Base-by-base conservation (phyloP, 2,113 vertebrate species). In the Siphamia tubifer region DNA sequence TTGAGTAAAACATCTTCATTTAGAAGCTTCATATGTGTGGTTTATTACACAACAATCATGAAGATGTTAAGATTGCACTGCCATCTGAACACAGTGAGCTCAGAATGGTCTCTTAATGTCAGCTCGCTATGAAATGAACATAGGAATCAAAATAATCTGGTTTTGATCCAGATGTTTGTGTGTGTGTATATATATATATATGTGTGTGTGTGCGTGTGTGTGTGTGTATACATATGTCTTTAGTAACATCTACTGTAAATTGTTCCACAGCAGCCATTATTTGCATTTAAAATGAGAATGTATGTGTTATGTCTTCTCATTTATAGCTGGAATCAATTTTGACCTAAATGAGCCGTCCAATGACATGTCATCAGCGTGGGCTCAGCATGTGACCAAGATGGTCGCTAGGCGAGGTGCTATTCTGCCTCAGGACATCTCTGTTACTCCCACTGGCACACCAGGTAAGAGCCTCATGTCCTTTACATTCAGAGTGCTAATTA, bases 351-450 rank as follows among this genome's bases (percentile, higher is more conserved):
- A 99, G 69, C 95, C 96, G 0, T 98, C 98, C 0, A 94, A 93
- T 0, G 97, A 99, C 1, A 87, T 98, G 79, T 98, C 96, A 8
- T 99, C 98, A 0, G 95, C 97, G 0, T 99, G 98, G 98, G 96
- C 96, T 0, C 96, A 96, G 79, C 96, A 99, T 2, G 95, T 99
- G 84, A 98, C 96, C 48, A 99, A 98, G 88, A 99, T 99, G 95
- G 98, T 99, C 78, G 96, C 97, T 77, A 92, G 98, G 66, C 92
- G 98, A 83, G 98, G 96, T 1, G 97, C 98, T 17, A 99, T 99
- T 82, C 89, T 99, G 63, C 97, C 98, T 11, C 96, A 99, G 90
- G 98, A 98, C 54, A 79, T 99, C 75, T 98, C 97, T 0, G 94
- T 99, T 12, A 98, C 96, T 0, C 96, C 96, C 0, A 95, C 96